Evolutionary conservation across 2,113 vertebrate species (phyloP), one percentile per base, ranked within the genome.

Genomic region (Fukomys damarensis): DNA sequence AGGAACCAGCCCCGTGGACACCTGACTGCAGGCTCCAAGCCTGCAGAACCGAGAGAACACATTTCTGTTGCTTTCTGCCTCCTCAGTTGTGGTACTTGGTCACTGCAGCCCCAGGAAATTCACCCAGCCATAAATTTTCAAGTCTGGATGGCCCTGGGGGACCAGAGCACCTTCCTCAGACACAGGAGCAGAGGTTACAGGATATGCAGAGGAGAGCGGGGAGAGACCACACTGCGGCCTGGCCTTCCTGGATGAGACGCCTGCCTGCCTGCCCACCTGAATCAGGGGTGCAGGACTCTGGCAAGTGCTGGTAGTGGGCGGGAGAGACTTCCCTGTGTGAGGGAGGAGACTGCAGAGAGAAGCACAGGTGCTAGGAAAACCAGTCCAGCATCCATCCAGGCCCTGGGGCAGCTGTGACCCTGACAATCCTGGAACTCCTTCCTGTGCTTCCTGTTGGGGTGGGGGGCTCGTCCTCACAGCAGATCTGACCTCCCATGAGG

Each of bases 361-460:
- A 6, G 54, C 54, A 14, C 4, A 46, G 59, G 59, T 5, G 7
- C 68, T 20, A 22, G 20, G 68, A 20, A 70, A 20, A 24, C 20
- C 4, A 32, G n/a, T 24, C 24, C 12, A 41, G 7, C 7, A 1
- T 14, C n/a, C 38, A 2, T 63, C 35, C 4, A 9, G 9, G 41
- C 82, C 8, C 41, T 11, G 17, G 41, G 28, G 6, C 59, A 85
- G 30, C 16, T 28, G 0, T 5, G 3, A 32, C 80, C 32, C 28
- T 38, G n/a, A 16, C 8, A 63, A 26, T 8, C 10, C 61, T 28
- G 26, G 61, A 2, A 14, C 17, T 32, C 35, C 17, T 46, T 16
- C 2, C 20, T 5, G 28, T 2, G 2, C 58, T 56, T 32, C 28
- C 38, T 20, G 28, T 5, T 10, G 17, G 46, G 46, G 46, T 49